Base-by-base conservation (phyloP, 1,140 invertebrate genomes). In the Tetramorium parvispinum region DNA sequence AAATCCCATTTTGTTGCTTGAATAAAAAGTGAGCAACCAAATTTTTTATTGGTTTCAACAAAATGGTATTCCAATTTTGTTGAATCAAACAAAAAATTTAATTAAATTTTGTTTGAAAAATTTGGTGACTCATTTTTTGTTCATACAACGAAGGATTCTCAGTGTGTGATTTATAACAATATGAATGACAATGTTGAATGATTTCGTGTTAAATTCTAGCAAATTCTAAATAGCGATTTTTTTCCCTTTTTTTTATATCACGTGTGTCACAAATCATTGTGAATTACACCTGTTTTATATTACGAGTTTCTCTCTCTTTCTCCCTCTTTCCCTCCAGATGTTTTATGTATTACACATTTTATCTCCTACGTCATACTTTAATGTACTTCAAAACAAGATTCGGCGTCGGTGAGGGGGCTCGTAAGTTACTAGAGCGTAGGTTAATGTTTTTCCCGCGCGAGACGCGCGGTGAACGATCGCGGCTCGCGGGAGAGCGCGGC, bases 361-460 rank as follows among this genome's bases (percentile, higher is more conserved):
- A 65, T 32, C n/a, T 40, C 11, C 21, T 11, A 3, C 10, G 43
- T 43, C 24, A 32, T 37, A 46, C 32, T 53, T 63, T 49, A 6
- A 24, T 32, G 75, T 27, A 24, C n/a, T 81, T 24, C 2, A 40
- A 43, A 81, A n/a, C 43, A 55, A 53, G 32, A 43, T 81, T 81
- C n/a, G 32, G 11, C 37, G 21, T 78, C 21, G 21, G 46, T 16
- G 61, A 53, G 16, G 16, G 37, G 40, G 32, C 32, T 51, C 59
- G 57, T 40, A 51, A 57, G 43, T 65, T 79, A 37, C 27, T n/a
- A 37, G 32, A 43, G 71, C 21, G 40, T n/a, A 8, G 63, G 46
- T 66, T 79, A 79, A 79, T 79, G 77, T 53, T 79, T 37, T 32
- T 65, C 24, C 8, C 51, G 18, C 43, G 43, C 43, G 40, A 43